These are phyloP conservation scores for Pelobates cultripes DNA, from an alignment of 2,797 vertebrate genomes.

Conservation along the genomic window DNA sequence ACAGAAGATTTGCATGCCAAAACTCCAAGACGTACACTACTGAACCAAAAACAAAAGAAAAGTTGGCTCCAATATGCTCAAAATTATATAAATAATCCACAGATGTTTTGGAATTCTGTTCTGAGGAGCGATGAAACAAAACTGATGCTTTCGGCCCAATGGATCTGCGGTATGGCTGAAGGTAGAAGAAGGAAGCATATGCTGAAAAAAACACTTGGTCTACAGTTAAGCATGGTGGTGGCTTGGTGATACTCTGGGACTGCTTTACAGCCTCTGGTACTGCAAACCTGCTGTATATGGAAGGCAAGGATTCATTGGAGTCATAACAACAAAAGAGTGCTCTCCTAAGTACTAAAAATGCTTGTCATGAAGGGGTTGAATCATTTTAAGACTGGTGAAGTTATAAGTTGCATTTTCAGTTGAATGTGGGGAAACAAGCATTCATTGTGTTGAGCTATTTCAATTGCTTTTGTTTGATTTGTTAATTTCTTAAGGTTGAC, in stretches of 20 bases:
- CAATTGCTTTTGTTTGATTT: too few relatives aligned
- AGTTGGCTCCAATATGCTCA: not conserved
- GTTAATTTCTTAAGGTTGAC: too few relatives aligned
- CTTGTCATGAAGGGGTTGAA: too few relatives aligned
- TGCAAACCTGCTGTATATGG: not conserved
- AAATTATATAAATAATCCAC: conserved; percentile 9
- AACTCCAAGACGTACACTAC: conserved; percentile 1
- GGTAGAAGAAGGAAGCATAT: not conserved
- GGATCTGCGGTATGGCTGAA: not conserved
- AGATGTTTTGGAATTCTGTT: not conserved
- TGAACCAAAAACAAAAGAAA: conserved; percentile 1
- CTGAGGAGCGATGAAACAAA: not conserved
- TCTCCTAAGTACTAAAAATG: too few relatives aligned
- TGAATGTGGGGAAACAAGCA: too few relatives aligned
- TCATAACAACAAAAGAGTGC: not conserved
- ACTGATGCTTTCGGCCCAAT: not conserved
- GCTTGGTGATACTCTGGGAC: not conserved
- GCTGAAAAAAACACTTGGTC: not conserved
- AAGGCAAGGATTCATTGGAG: not conserved
- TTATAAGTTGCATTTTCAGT: too few relatives aligned
- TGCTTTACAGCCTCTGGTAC: not conserved
- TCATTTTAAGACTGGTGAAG: too few relatives aligned
- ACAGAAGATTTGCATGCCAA: too few relatives aligned
- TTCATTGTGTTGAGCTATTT: too few relatives aligned
- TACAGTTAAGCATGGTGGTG: not conserved